Evolutionary conservation across 1,140 invertebrate species (phyloP), one percentile per base, ranked within the genome.

Genomic region (Camponotus floridanus): DNA sequence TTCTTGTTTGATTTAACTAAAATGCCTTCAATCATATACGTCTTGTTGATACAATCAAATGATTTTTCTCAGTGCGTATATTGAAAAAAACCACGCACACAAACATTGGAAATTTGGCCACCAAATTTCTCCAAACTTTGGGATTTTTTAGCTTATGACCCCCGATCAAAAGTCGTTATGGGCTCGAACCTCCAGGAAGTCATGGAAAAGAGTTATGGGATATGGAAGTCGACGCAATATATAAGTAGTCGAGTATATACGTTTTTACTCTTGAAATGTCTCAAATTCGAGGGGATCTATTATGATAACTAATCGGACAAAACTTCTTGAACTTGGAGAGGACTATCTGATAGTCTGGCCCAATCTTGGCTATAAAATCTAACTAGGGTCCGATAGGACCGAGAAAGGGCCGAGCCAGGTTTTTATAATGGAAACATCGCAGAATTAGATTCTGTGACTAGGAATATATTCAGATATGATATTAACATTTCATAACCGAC

Each of bases 201-300:
- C 26, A 26, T 62, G 59, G 31, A 62, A 62, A 33, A 62, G 31
- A 62, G 59, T 31, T 62, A 62, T 62, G 21, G 59, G 59, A 2
- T 62, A 62, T 62, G 59, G 59, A 62, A 62, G 26, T 62, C 59
- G 59, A 62, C 26, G 59, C 9, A 62, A 64, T 64, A 64, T 64
- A 64, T 64, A 64, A 36, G 31, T 64, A 64, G 31, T 64, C 61
- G 61, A 64, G 31, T 64, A 64, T 64, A 64, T 31, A 36, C 26
- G 61, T 64, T 64, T 64, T 64, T 64, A 64, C 15, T 31, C 13
- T 64, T 64, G 31, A 64, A 64, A 36, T 64, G 31, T 64, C 31
- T 64, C 61, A 15, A 64, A 64, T 64, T 64, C 61, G 61, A 64
- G 57, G 57, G 57, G 57, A 59, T 59, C 57, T 59, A 59, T 59